Percentiles rank a stretch among this genome's conserved stretches.
Conservation (phyloP, 1,140 invertebrate genomes). For the Eumeta japonica region DNA sequence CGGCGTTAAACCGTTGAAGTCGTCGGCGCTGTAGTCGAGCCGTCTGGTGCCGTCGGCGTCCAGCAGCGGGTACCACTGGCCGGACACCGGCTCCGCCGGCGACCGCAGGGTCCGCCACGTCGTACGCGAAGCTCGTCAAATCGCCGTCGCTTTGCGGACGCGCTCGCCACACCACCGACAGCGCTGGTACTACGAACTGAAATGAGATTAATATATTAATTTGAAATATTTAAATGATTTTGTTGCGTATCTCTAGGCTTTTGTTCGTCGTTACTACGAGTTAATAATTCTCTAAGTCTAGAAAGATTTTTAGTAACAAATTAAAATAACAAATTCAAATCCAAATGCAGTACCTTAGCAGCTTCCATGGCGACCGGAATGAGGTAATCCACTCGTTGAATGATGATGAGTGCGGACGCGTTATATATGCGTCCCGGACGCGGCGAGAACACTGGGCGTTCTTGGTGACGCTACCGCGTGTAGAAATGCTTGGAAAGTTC, state of each 20-base stretch:
- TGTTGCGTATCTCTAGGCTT: neutral
- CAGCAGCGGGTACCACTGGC: slow-evolving; percentile 47
- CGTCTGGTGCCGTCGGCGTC: slow-evolving; percentile 53
- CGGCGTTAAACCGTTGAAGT: slow-evolving; percentile 51
- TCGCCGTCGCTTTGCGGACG: slow-evolving; percentile 29
- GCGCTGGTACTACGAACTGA: slow-evolving; percentile 34
- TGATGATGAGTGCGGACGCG: no score
- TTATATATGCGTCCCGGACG: no score
- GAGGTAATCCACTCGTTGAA: no score
- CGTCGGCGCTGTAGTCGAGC: slow-evolving; percentile 52
- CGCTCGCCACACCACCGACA: slow-evolving; percentile 21
- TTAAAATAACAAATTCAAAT: no score
- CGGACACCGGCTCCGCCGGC: slow-evolving; percentile 58
- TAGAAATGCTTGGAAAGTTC: no score
- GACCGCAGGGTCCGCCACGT: slow-evolving; percentile 52
- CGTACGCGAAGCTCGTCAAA: slow-evolving; percentile 43
- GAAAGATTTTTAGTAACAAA: no score
- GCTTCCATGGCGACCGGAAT: no score
- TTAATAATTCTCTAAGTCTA: no score
- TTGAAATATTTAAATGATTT: neutral
- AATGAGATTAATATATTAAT: slow-evolving; percentile 8
- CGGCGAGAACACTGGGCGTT: no score
- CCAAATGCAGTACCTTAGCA: no score
- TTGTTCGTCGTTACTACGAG: no score
- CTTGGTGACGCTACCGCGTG: no score